Base-by-base conservation (phyloP, 2,113 vertebrate genomes). In the Channa argus region DNA sequence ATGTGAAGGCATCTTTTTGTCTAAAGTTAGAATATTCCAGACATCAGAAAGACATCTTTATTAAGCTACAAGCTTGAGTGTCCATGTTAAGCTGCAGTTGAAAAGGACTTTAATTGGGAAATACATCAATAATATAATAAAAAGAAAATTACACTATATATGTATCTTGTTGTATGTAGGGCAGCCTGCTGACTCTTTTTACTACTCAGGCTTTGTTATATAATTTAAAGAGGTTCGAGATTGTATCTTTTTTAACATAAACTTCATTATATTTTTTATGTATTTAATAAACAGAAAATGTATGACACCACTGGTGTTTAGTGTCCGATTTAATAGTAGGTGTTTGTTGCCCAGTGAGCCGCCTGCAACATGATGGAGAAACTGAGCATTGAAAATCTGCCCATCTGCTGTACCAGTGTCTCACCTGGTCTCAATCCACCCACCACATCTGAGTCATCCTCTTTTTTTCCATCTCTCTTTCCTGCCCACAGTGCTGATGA, bases 351-450 rank as follows among this genome's bases (percentile, higher is more conserved):
- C 80, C 64, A 38, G 5, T 54, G 69, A 87, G 82, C 82, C 38
- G 66, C 67, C 71, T 80, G 71, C 68, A 74, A 59, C 46, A 51
- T 47, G 79, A 77, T 76, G 85, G 63, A 79, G 68, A 64, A 65
- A 73, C 66, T 43, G 39, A 85, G 82, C 62, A 0, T 65, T 79
- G 79, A 79, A 76, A 84, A 81, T 73, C 77, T 82, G 85, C 55
- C 89, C 86, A 88, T 88, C 88, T 92, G 88, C 76, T 75, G 70
- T 55, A 63, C 75, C 85, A 79, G 66, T 67, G 79, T 84, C 82
- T 91, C 88, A 90, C 88, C 89, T 92, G 89, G 83, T 88, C 83
- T 85, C 78, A 81, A 50, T 88, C 82, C 88, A 67, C 91, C 88
- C 91, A 89, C 88, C 73, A 33, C 67, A 67, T 87, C 86, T 88